Evolutionary conservation across 2,113 vertebrate species (phyloP).

Genomic region (Perognathus longimembris): DNA sequence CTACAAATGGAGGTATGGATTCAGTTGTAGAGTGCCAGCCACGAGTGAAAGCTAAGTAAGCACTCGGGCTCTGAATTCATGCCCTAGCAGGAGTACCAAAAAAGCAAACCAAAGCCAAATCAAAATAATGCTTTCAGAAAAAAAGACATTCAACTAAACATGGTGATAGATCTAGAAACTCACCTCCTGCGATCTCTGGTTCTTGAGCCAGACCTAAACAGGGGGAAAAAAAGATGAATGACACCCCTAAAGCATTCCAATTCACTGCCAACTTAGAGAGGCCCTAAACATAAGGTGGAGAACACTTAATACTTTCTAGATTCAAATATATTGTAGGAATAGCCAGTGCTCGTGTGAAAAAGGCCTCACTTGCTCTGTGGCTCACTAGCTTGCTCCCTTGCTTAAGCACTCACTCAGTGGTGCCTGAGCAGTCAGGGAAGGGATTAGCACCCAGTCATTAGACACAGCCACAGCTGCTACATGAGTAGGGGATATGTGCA

Average conservation of each 20-base stretch:
- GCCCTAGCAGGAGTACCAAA: no score
- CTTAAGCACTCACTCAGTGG: not conserved
- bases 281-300: not conserved
- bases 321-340: not conserved
- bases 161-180: conserved; percentile 31
- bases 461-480: not conserved
- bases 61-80: no score
- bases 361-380: not conserved
- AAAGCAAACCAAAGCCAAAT: no score
- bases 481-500: no score
- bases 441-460: not conserved
- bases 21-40: no score
- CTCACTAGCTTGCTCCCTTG: no score
- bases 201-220: conserved; percentile 93
- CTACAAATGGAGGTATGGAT: no score
- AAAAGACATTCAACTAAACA: not conserved
- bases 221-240: not conserved
- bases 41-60: no score
- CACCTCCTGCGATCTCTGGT: conserved; percentile 93
- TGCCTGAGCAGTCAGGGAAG: not conserved
- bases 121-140: no score
- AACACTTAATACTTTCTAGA: not conserved
- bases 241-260: not conserved
- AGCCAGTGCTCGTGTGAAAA: not conserved
- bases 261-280: no score